These are phyloP conservation scores for Elgaria multicarinata DNA, from an alignment of 2,113 vertebrate species.

Conservation along the genomic window DNA sequence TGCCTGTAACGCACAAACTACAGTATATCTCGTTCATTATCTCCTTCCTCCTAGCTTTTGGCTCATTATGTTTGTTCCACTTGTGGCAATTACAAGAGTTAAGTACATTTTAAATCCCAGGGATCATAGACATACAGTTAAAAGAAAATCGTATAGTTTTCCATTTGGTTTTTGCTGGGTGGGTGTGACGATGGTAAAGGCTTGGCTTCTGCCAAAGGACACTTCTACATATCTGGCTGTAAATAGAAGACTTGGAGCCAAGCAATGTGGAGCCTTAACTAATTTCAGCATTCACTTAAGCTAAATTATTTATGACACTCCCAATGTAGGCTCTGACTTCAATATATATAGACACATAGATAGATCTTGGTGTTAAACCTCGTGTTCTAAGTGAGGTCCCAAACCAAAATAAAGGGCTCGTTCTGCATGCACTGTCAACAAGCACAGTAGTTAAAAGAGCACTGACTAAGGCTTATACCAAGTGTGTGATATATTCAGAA, in stretches of 20 bases:
- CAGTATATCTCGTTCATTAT: conserved; percentile 71
- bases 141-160: conserved; percentile 78
- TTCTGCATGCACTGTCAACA: conserved; percentile 63
- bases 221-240: conserved; percentile 76
- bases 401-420: conserved; percentile 58
- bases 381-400: conserved; percentile 41
- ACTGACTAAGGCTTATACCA: conserved; percentile 47
- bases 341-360: neutral
- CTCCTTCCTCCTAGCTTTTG: conserved; percentile 52
- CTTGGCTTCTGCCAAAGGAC: conserved; percentile 70
- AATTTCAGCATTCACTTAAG: conserved; percentile 84
- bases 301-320: conserved; percentile 82
- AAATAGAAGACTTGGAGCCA: conserved; percentile 77
- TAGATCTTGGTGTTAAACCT: conserved; percentile 62
- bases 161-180: conserved; percentile 75
- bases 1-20: conserved; percentile 68
- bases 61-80: conserved; percentile 64
- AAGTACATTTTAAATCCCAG: conserved; percentile 76
- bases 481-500: conserved; percentile 46
- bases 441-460: conserved; percentile 53
- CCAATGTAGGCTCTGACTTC: conserved; percentile 40
- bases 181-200: conserved; percentile 51
- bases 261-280: conserved; percentile 78
- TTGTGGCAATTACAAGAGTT: conserved; percentile 50
- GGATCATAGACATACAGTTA: conserved; percentile 68